Base-by-base conservation (phyloP, 2,888 invertebrate species). In the Epirrhoe alternata region DNA sequence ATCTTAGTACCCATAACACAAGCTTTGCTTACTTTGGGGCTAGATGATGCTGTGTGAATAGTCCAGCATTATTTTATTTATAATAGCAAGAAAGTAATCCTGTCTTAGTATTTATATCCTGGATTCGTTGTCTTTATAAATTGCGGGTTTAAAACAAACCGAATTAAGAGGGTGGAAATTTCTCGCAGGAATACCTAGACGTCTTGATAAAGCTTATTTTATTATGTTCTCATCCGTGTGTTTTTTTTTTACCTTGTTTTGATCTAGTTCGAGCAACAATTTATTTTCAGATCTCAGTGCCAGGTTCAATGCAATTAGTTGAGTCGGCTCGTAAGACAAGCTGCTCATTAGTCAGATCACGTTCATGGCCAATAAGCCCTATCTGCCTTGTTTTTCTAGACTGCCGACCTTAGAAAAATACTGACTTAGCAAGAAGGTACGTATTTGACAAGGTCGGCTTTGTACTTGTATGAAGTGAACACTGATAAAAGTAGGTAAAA, bases 271-370 rank as follows among this genome's bases (percentile, higher is more conserved):
- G 38, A 42, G 12, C 8, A 4, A 12, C 35, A 12, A 42, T 12
- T 42, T 12, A 12, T 30, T 63, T 47, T 52, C 42, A n/a, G 5
- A 56, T 16, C 51, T 65, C 51, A 45, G 33, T 33, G 60, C 38
- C 14, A 14, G 24, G 10, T 51, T 47, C 47, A 8, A 33, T 33
- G 35, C 60, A 65, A 65, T 65, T 65, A 60, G 60, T 30, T 24
- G 50, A 50, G 57, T 24, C 58, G 24, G 52, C 24, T 35, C 38
- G 0, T 30, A 58, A 7, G 58, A 66, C 58, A 66, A 66, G 58
- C 17, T 42, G 16, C 62, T 66, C 54, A 59, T 62, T 55, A 66
- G 66, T 65, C 64, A 55, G 51, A 50, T 65, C 64, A 65, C 60
- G 64, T 45, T 16, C 33, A 6, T 16, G 35, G 35, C 47, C 49